Evolutionary conservation across 2,888 invertebrate genomes (phyloP).

Genomic region (Thereva unica): DNA sequence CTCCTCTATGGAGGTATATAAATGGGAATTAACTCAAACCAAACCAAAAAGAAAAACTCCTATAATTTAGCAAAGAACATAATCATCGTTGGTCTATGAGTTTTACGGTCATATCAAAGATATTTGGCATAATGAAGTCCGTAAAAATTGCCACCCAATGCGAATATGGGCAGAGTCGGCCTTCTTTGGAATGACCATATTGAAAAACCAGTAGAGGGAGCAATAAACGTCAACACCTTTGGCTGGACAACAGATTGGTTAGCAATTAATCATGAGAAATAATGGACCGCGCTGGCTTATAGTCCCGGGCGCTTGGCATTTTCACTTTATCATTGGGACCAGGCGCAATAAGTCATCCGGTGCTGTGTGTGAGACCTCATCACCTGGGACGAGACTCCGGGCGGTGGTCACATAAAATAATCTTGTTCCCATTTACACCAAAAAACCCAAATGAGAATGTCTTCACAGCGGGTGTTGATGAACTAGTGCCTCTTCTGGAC

Average conservation of each 20-base stretch:
- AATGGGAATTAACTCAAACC: too few species aligned
- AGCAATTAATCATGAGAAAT: neutral
- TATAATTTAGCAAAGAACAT: too few species aligned
- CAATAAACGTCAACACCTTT: constrained; percentile 2
- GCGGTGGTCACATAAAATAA: neutral
- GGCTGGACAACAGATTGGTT: neutral
- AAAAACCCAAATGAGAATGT: neutral
- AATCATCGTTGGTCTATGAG: too few species aligned
- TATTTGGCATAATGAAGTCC: neutral
- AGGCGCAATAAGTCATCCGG: neutral
- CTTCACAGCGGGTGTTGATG: neutral
- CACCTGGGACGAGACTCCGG: neutral
- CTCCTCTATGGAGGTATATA: too few species aligned
- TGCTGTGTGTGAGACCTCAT: neutral
- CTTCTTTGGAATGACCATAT: neutral
- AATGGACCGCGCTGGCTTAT: neutral
- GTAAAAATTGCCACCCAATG: neutral
- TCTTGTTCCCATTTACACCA: neutral
- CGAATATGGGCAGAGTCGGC: neutral
- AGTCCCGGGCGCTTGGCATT: neutral
- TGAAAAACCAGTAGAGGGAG: neutral
- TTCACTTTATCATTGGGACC: neutral
- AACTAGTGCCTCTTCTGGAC: neutral
- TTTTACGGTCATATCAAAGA: neutral
- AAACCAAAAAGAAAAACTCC: too few species aligned